Evolutionary conservation across 2,113 vertebrate species (phyloP).

Genomic region (Theristicus caerulescens): DNA sequence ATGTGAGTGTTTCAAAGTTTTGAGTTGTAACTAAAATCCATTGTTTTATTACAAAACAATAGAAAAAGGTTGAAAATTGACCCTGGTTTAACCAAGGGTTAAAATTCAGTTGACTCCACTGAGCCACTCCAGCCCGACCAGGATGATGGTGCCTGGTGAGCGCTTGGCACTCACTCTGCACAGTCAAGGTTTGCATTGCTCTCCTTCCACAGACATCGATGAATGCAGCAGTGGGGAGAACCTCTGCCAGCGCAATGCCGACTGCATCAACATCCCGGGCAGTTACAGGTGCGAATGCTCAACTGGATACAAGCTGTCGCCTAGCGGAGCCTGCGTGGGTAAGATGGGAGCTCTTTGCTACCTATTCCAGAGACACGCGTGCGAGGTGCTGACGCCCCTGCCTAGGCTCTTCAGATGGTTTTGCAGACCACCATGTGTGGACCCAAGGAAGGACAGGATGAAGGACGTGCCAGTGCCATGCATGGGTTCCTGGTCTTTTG

Average conservation of each 20-base stretch:
- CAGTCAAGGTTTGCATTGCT: not conserved
- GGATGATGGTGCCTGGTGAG: not conserved
- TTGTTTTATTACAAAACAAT: not conserved
- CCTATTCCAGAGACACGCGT: not conserved
- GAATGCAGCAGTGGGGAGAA: constrained; percentile 88
- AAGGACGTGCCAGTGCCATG: not conserved
- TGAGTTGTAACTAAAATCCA: not conserved
- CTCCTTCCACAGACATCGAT: constrained; percentile 80
- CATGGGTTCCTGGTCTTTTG: not conserved
- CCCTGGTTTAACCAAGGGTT: not conserved
- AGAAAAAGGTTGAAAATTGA: not conserved
- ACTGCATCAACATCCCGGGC: constrained; percentile 91
- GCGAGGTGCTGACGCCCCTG: not conserved
- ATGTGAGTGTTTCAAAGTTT: not conserved
- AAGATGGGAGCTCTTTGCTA: constrained; percentile 47
- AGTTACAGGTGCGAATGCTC: constrained; percentile 91
- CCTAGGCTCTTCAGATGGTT: not conserved
- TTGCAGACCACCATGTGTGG: not conserved
- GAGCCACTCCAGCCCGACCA: not conserved
- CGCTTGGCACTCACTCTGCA: no score
- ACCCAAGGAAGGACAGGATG: not conserved
- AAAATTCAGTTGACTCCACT: not conserved
- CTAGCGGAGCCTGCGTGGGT: constrained; percentile 89
- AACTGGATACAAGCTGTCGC: constrained; percentile 86
- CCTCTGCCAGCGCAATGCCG: constrained; percentile 87